Conservation (phyloP, 2,797 vertebrate species). For the Anisognathus igniventris region DNA sequence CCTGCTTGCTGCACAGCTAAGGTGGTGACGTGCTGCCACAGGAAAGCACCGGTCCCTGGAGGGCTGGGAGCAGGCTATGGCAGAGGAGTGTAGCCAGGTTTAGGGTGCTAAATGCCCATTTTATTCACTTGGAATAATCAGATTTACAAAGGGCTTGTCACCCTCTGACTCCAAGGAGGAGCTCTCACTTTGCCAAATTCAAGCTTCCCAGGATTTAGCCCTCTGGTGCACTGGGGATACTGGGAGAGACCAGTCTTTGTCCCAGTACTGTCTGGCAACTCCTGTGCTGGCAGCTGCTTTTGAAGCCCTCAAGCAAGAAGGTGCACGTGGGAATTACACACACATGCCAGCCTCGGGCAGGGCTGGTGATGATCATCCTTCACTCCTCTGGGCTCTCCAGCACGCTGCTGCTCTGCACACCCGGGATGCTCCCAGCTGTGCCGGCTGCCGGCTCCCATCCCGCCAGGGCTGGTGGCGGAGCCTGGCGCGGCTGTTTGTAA, state of each 20-base stretch:
- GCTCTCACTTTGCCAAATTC: not conserved
- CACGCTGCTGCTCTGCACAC: not conserved
- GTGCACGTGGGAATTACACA: not conserved
- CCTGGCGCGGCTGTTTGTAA: not conserved
- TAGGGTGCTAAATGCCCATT: not conserved
- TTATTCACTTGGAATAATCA: not conserved
- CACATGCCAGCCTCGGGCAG: rapidly evolving
- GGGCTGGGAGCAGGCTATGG: not conserved
- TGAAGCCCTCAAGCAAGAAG: not conserved
- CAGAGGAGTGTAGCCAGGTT: not conserved
- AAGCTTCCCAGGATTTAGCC: not conserved
- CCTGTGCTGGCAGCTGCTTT: not conserved
- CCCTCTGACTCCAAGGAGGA: not conserved
- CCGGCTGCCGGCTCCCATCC: not conserved
- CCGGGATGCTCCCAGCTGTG: not conserved
- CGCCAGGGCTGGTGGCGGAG: not conserved
- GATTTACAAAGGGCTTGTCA: not conserved
- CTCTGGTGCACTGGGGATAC: not conserved
- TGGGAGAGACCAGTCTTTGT: not conserved
- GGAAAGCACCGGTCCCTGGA: not conserved
- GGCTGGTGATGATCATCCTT: not conserved
- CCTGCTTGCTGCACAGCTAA: not conserved
- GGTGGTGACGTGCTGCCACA: rapidly evolving
- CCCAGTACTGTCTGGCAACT: not conserved
- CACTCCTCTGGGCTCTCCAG: not conserved